phyloP scores from a whole-genome alignment of 2,797 vertebrate species.

The Sebastiscus tertius region DNA sequence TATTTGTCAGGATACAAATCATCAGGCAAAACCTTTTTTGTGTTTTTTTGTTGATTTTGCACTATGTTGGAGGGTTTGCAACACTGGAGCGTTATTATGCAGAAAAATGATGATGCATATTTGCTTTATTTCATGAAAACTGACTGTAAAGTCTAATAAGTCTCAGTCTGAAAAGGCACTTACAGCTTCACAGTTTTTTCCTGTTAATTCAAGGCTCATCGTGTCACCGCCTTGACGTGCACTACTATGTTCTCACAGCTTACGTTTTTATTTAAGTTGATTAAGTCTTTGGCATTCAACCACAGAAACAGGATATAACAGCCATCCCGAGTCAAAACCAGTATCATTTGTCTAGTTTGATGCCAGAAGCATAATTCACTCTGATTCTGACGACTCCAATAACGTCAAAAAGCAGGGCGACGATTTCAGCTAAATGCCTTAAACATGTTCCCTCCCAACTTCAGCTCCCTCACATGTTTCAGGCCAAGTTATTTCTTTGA shows the following conservation, averaged over 20 bases:
- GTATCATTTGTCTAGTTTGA: conserved; percentile 43
- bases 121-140: conserved; percentile 70
- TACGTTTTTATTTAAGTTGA: conserved; percentile 64
- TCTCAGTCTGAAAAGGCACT: conserved; percentile 76
- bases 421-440: conserved; percentile 79
- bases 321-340: conserved; percentile 54
- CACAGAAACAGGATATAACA: conserved; percentile 59
- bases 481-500: conserved; percentile 53
- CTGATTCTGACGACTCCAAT: conserved; percentile 44
- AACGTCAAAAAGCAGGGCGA: conserved; percentile 63
- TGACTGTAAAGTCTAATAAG: conserved; percentile 62
- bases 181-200: conserved; percentile 57
- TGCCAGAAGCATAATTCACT: conserved; percentile 37
- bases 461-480: conserved; percentile 56
- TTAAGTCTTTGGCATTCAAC: conserved; percentile 83
- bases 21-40: conserved; percentile 61
- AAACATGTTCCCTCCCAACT: conserved; percentile 64
- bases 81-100: conserved; percentile 84
- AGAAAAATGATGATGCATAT: conserved; percentile 74
- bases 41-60: conserved; percentile 76
- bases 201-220: conserved; percentile 56
- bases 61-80: conserved; percentile 85
- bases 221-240: conserved; percentile 70
- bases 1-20: conserved; percentile 72
- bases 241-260: conserved; percentile 68